Conservation (phyloP, 2,797 vertebrate genomes). For the Dallia pectoralis region DNA sequence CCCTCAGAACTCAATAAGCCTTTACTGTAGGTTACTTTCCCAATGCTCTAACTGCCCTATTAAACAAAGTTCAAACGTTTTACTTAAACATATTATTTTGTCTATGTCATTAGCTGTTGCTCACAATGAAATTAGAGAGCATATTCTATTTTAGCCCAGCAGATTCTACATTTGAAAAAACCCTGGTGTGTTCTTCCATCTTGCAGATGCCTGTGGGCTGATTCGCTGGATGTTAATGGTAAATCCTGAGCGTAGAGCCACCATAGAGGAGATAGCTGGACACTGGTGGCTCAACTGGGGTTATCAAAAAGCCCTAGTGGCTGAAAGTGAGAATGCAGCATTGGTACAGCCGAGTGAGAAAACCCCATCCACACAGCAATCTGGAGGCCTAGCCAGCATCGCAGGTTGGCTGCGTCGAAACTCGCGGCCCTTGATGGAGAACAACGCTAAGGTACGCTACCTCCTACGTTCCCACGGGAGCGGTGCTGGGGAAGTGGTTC, state of each 20-base stretch:
- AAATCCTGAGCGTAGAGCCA: slow-evolving; percentile 92
- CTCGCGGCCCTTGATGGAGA: slow-evolving; percentile 89
- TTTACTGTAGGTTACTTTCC: too few species aligned
- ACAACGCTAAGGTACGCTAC: slow-evolving; percentile 88
- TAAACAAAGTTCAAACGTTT: too few species aligned
- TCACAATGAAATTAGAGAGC: background rate
- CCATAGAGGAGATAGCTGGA: slow-evolving; percentile 87
- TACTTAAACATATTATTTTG: too few species aligned
- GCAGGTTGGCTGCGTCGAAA: slow-evolving; percentile 89
- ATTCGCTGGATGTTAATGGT: slow-evolving; percentile 99
- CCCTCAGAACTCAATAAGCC: too few species aligned
- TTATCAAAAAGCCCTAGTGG: slow-evolving; percentile 73
- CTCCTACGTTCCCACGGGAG: slow-evolving; percentile 83
- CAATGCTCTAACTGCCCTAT: too few species aligned
- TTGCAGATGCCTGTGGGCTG: slow-evolving; percentile 91
- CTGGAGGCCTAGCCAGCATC: slow-evolving; percentile 74
- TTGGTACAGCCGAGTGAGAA: slow-evolving; percentile 36
- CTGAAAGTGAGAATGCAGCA: slow-evolving; percentile 70
- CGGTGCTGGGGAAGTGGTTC: slow-evolving; percentile 65
- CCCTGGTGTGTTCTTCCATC: background rate
- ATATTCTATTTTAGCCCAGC: background rate
- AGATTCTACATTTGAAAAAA: background rate
- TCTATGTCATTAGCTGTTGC: too few species aligned
- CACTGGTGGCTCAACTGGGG: slow-evolving; percentile 99
- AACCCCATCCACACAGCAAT: slow-evolving; percentile 43